phyloP scores from a whole-genome alignment of 1,140 invertebrate species.

The Melitaea cinxia region DNA sequence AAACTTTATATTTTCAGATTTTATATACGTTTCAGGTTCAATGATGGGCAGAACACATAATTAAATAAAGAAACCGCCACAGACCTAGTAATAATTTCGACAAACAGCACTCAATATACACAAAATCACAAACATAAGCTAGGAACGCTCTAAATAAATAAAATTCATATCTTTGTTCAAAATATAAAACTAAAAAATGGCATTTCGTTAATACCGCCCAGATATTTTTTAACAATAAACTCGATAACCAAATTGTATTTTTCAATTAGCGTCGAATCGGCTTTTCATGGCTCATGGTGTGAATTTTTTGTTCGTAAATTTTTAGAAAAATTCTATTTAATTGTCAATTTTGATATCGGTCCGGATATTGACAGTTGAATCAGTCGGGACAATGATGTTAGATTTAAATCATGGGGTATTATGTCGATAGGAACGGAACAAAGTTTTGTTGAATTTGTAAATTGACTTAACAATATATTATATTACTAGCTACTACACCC shows the following conservation, averaged over 20 bases:
- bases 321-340: conserved; percentile 20
- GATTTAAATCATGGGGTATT: neutral
- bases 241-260: conserved; percentile 28
- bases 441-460: neutral
- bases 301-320: conserved; percentile 17
- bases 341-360: conserved; percentile 21
- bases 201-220: neutral
- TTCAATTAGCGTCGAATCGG: conserved; percentile 36
- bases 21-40: too few species aligned
- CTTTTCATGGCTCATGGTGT: conserved; percentile 18
- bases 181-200: too few species aligned
- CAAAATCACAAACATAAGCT: too few species aligned
- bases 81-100: too few species aligned
- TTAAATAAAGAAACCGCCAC: too few species aligned
- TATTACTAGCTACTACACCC: too few species aligned
- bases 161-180: too few species aligned
- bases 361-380: neutral
- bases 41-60: too few species aligned
- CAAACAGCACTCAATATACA: too few species aligned
- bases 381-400: neutral
- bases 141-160: too few species aligned
- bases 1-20: too few species aligned
- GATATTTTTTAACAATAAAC: conserved; percentile 19
- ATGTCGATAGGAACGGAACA: neutral
- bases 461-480: too few species aligned